Evolutionary conservation across 2,888 invertebrate species (phyloP).

Genomic region (Hemaris fuciformis): DNA sequence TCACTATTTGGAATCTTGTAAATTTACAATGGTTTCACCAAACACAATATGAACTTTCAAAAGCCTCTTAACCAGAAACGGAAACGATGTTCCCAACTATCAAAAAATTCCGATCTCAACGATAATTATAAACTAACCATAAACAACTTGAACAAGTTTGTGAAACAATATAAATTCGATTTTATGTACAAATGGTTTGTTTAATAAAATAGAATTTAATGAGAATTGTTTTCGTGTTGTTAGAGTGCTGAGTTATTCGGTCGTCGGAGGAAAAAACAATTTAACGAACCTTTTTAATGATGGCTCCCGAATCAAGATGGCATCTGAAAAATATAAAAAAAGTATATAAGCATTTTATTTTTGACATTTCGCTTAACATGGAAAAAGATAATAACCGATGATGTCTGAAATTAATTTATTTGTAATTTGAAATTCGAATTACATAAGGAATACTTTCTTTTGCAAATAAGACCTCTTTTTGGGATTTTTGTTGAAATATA

Average conservation of each 20-base stretch:
- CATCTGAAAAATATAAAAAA: slow-evolving; percentile 48
- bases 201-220: not conserved
- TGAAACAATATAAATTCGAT: slow-evolving; percentile 4
- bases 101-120: slow-evolving; percentile 9
- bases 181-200: slow-evolving; percentile 1
- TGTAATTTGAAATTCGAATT: too few relatives aligned
- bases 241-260: not conserved
- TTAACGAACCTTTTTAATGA: slow-evolving; percentile 45
- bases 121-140: slow-evolving; percentile 1
- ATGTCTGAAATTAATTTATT: too few relatives aligned
- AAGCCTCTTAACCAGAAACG: not conserved
- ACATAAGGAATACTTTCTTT: too few relatives aligned
- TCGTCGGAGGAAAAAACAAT: slow-evolving; percentile 2
- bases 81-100: slow-evolving; percentile 1
- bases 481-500: too few relatives aligned
- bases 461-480: too few relatives aligned
- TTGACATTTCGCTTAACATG: not conserved
- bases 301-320: slow-evolving; percentile 35
- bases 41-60: not conserved
- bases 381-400: too few relatives aligned
- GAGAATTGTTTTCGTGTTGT: not conserved
- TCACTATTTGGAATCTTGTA: too few relatives aligned
- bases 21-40: too few relatives aligned
- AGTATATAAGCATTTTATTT: not conserved
- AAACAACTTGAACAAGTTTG: not conserved